phyloP scores from a whole-genome alignment of 1,140 invertebrate genomes.

The Eriocheir sinensis region DNA sequence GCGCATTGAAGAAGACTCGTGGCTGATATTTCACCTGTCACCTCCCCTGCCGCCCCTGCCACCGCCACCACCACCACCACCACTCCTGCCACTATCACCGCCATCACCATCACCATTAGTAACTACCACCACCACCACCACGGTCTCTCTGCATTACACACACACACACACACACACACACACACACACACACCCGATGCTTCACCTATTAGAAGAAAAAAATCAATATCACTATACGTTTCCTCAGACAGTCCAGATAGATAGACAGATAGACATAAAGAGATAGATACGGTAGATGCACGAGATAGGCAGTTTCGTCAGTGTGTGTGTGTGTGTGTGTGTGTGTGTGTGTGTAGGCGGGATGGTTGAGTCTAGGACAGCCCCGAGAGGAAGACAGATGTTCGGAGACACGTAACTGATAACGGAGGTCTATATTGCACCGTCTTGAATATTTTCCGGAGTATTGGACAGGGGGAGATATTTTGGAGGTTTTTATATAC shows the following conservation, averaged over 20 bases:
- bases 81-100: too few relatives aligned
- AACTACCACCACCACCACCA: too few relatives aligned
- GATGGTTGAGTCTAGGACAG: background rate
- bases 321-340: background rate
- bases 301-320: background rate
- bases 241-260: too few relatives aligned
- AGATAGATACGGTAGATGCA: too few relatives aligned
- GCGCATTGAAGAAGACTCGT: background rate
- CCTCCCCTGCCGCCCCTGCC: background rate
- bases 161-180: too few relatives aligned
- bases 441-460: background rate
- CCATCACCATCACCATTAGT: too few relatives aligned
- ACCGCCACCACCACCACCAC: background rate
- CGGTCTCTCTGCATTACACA: too few relatives aligned
- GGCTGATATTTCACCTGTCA: background rate
- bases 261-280: background rate
- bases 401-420: background rate
- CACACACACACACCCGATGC: too few relatives aligned
- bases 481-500: too few relatives aligned
- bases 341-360: background rate
- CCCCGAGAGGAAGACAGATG: background rate
- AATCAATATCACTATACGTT: too few relatives aligned
- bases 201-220: too few relatives aligned
- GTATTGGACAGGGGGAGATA: background rate
- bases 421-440: conserved; percentile 14